Conservation (phyloP, 1,140 invertebrate species). For the Chionoecetes opilio region DNA sequence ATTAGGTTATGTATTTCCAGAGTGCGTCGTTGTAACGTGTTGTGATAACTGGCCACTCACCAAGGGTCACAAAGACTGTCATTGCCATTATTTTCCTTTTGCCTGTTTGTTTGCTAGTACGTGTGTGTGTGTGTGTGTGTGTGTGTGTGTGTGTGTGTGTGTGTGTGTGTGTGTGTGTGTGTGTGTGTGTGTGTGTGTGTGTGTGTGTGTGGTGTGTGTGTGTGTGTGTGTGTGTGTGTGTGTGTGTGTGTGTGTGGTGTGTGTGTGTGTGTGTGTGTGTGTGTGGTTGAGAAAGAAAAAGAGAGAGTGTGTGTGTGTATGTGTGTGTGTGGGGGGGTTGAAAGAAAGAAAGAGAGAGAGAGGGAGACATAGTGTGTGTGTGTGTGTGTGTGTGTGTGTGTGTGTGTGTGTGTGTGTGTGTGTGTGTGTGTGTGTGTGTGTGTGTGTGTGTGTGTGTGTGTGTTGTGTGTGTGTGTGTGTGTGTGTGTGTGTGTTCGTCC, state of each 20-base stretch:
- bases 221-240: slow-evolving; percentile 27
- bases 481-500: neutral
- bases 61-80: neutral
- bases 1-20: neutral
- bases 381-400: neutral
- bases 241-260: neutral
- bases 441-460: too few relatives aligned
- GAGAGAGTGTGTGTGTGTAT: too few relatives aligned
- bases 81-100: neutral
- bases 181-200: neutral
- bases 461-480: too few relatives aligned
- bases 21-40: slow-evolving; percentile 27
- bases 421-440: too few relatives aligned
- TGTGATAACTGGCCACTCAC: neutral
- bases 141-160: neutral
- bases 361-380: neutral
- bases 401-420: neutral
- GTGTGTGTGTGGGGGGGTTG: too few relatives aligned
- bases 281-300: too few relatives aligned
- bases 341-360: too few relatives aligned
- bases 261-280: neutral
- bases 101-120: neutral
- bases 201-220: slow-evolving; percentile 28
- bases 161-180: neutral
- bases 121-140: neutral